phyloP scores from a whole-genome alignment of 1,140 invertebrate genomes.

The Caerostris extrusa region DNA sequence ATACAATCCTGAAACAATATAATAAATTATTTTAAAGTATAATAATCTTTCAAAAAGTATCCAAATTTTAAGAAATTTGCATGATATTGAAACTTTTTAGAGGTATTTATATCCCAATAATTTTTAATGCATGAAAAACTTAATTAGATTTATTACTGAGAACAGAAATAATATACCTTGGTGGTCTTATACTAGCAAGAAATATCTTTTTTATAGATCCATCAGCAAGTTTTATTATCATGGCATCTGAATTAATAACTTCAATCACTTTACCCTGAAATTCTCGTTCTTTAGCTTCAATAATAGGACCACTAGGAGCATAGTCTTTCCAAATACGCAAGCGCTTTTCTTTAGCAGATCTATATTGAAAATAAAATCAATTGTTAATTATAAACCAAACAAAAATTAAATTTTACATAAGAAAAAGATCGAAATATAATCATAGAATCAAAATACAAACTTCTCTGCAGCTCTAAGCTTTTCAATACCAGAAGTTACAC shows the following conservation, averaged over 20 bases:
- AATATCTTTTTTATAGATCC: conserved; percentile 95
- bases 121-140: not conserved
- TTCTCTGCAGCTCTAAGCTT: conserved; percentile 92
- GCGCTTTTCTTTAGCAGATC: conserved; percentile 92
- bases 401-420: not conserved
- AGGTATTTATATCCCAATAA: not conserved
- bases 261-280: conserved; percentile 94
- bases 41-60: too few species aligned
- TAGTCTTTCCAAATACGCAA: conserved; percentile 94
- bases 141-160: not conserved
- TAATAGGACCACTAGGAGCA: conserved; percentile 79
- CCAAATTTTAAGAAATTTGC: too few species aligned
- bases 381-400: not conserved
- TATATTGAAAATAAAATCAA: conserved; percentile 74
- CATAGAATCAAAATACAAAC: conserved; percentile 78
- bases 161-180: conserved; percentile 83
- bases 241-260: conserved; percentile 95
- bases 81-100: too few species aligned
- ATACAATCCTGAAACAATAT: too few species aligned
- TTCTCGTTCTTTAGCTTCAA: conserved; percentile 89
- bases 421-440: not conserved
- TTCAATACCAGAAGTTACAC: conserved; percentile 90
- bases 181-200: conserved; percentile 96
- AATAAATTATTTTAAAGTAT: too few species aligned
- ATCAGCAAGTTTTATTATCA: conserved; percentile 91